phyloP scores from a whole-genome alignment of 1,140 invertebrate genomes.

The Drosophila arizonae region DNA sequence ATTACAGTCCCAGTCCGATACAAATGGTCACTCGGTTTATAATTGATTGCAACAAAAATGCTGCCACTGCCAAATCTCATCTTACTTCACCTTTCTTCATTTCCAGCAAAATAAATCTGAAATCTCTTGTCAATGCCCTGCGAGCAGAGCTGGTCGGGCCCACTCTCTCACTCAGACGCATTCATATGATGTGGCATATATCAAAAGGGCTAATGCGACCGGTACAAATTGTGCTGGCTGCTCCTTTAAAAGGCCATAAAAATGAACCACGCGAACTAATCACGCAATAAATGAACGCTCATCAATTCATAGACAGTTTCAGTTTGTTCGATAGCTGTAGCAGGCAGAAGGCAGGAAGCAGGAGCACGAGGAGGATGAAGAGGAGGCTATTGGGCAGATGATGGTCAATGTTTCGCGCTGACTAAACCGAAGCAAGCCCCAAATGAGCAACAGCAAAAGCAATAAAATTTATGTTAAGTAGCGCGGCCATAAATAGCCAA shows the following conservation, averaged over 20 bases:
- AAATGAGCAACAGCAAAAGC: slow-evolving; percentile 75
- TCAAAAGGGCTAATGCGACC: slow-evolving; percentile 51
- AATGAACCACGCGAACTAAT: slow-evolving; percentile 65
- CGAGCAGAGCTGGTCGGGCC: not conserved
- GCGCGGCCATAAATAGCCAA: slow-evolving; percentile 77
- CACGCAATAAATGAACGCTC: slow-evolving; percentile 79
- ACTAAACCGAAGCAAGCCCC: slow-evolving; percentile 64
- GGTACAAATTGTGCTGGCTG: slow-evolving; percentile 49
- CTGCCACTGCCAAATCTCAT: too few relatives aligned
- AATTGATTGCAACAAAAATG: too few relatives aligned
- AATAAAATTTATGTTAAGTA: slow-evolving; percentile 82
- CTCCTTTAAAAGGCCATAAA: slow-evolving; percentile 63
- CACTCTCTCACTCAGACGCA: not conserved
- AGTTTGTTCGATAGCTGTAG: slow-evolving; percentile 3
- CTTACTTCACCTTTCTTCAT: too few relatives aligned
- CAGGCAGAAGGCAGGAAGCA: not conserved
- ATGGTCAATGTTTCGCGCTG: slow-evolving; percentile 50
- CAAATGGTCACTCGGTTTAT: too few relatives aligned
- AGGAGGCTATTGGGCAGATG: slow-evolving; percentile 3
- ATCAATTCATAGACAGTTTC: slow-evolving; percentile 73
- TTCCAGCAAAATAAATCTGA: not conserved
- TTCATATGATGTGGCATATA: slow-evolving; percentile 32
- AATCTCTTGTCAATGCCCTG: not conserved
- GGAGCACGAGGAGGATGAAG: not conserved
- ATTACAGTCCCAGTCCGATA: too few relatives aligned